phyloP scores from a whole-genome alignment of 2,797 vertebrate species.

The Ataeniobius toweri region DNA sequence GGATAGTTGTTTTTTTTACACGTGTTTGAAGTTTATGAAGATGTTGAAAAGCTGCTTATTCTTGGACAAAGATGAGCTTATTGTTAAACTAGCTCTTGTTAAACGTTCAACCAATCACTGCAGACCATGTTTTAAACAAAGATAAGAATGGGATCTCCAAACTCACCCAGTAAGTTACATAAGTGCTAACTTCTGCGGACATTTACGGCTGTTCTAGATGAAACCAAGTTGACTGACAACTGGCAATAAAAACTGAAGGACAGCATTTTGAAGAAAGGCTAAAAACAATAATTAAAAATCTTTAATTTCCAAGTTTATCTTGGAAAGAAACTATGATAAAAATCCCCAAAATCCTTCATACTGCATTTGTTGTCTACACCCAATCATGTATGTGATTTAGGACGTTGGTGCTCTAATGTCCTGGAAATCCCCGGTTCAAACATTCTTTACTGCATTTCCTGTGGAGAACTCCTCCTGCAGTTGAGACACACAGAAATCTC shows the following conservation, averaged over 20 bases:
- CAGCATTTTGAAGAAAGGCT: neutral
- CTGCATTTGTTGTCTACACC: neutral
- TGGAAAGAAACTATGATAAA: neutral
- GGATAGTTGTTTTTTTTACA: too few relatives aligned
- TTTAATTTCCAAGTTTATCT: neutral
- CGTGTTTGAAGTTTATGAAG: neutral
- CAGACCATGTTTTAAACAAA: neutral
- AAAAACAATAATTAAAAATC: neutral
- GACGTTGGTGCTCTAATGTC: neutral
- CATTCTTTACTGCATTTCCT: conserved; percentile 4
- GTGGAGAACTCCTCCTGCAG: neutral
- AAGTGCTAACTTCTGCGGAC: neutral
- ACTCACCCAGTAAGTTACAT: neutral
- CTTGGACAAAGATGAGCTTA: neutral
- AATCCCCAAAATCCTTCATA: neutral
- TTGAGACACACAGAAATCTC: neutral
- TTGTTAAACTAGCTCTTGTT: neutral
- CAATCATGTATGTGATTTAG: neutral
- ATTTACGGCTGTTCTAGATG: too few relatives aligned
- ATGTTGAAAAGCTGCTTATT: neutral
- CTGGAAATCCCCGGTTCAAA: neutral
- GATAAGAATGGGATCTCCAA: neutral
- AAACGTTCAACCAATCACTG: neutral
- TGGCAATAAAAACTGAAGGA: neutral
- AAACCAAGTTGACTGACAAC: too few relatives aligned